Evolutionary conservation across 2,113 vertebrate genomes (phyloP).

Genomic region (Ramphastos sulfuratus): DNA sequence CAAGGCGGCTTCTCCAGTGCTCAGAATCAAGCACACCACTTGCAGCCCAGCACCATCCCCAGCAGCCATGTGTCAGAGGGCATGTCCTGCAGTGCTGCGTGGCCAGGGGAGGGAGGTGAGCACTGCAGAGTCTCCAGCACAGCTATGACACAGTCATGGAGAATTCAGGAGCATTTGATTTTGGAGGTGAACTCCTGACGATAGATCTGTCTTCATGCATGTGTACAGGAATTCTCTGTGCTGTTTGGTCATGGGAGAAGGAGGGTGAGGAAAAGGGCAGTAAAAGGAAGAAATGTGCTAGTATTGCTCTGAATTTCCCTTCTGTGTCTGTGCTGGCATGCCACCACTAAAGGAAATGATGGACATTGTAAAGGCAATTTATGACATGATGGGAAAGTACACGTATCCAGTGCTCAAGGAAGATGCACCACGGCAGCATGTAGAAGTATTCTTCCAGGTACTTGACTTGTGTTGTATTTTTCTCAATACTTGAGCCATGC

Average conservation of each 20-base stretch:
- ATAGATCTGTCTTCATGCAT: not conserved
- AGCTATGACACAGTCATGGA: not conserved
- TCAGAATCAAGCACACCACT: not conserved
- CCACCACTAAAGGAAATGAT: conserved; percentile 88
- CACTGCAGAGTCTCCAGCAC: fast-evolving
- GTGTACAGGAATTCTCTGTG: not conserved
- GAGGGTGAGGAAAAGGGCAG: not conserved
- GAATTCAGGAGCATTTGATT: not conserved
- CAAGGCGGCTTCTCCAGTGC: fast-evolving
- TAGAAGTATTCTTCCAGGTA: conserved; percentile 97
- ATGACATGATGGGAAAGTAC: conserved; percentile 98
- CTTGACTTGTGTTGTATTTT: not conserved
- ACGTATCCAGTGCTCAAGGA: conserved; percentile 93
- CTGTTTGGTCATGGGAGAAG: not conserved
- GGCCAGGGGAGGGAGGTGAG: not conserved
- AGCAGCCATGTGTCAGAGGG: not conserved
- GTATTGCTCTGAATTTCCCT: not conserved
- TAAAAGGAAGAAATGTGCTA: not conserved
- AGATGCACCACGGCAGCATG: conserved; percentile 92
- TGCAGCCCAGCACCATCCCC: not conserved
- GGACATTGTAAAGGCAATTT: conserved; percentile 95
- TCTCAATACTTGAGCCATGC: not conserved
- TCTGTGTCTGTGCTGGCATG: conserved; percentile 4
- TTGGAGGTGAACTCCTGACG: fast-evolving
- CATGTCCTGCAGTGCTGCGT: not conserved